These are phyloP conservation scores for Casuarius casuarius DNA, from an alignment of 2,113 vertebrate genomes.

Conservation along the genomic window DNA sequence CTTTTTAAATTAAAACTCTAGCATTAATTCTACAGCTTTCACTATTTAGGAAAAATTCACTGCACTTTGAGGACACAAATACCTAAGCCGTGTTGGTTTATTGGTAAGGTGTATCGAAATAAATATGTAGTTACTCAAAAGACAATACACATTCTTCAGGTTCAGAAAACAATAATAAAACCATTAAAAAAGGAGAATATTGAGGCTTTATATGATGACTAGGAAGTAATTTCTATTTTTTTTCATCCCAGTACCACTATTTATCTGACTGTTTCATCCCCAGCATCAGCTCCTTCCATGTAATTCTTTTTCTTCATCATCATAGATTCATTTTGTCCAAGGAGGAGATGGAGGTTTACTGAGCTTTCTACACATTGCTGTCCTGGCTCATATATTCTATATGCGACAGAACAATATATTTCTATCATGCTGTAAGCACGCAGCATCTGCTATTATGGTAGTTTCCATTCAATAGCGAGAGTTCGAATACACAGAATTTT, in stretches of 20 bases:
- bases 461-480: neutral
- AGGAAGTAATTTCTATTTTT: neutral
- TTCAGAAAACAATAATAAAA: neutral
- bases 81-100: neutral
- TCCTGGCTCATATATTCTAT: neutral
- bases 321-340: neutral
- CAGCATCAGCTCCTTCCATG: neutral
- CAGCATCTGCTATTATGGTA: neutral
- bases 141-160: neutral
- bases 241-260: neutral
- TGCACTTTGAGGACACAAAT: neutral
- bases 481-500: neutral
- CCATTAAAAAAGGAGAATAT: neutral
- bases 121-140: neutral
- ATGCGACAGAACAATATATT: neutral
- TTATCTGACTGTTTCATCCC: neutral
- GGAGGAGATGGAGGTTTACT: neutral
- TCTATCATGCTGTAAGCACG: neutral
- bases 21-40: neutral
- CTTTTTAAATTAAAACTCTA: neutral
- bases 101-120: neutral
- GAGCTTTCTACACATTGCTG: neutral
- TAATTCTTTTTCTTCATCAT: neutral
- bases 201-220: neutral
- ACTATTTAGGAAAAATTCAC: neutral